Conservation (phyloP, 2,797 vertebrate species). For the Crax fasciolata region DNA sequence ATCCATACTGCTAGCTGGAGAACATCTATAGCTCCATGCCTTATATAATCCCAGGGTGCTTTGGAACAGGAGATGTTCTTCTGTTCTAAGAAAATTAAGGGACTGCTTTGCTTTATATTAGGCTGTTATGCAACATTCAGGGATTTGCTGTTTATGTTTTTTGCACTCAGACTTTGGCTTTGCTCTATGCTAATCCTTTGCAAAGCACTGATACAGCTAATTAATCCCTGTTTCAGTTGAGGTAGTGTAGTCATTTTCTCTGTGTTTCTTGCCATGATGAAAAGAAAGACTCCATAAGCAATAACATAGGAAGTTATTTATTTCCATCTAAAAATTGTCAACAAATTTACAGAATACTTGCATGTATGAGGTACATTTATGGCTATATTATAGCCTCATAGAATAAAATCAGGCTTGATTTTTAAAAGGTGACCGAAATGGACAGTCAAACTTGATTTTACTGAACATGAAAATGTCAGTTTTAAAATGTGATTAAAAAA, state of each 20-base stretch:
- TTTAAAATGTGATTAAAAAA: neutral
- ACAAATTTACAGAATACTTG: neutral
- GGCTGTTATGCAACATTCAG: neutral
- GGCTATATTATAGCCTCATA: neutral
- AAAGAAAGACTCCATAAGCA: neutral
- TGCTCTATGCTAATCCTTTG: neutral
- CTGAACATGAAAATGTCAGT: neutral
- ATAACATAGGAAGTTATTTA: neutral
- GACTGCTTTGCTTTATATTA: neutral
- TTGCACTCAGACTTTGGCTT: neutral
- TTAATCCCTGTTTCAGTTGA: neutral
- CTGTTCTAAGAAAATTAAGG: neutral
- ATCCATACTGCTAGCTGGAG: neutral
- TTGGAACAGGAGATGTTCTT: neutral
- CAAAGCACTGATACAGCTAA: neutral
- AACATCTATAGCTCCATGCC: neutral
- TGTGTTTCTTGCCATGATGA: neutral
- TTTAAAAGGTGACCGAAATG: neutral
- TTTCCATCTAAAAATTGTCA: neutral
- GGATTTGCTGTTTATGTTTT: neutral
- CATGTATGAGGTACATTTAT: neutral
- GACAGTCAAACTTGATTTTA: neutral
- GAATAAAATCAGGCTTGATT: neutral
- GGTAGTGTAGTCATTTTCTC: neutral
- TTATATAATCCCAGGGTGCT: neutral